phyloP scores from a whole-genome alignment of 2,797 vertebrate genomes.

The Labroides dimidiatus region DNA sequence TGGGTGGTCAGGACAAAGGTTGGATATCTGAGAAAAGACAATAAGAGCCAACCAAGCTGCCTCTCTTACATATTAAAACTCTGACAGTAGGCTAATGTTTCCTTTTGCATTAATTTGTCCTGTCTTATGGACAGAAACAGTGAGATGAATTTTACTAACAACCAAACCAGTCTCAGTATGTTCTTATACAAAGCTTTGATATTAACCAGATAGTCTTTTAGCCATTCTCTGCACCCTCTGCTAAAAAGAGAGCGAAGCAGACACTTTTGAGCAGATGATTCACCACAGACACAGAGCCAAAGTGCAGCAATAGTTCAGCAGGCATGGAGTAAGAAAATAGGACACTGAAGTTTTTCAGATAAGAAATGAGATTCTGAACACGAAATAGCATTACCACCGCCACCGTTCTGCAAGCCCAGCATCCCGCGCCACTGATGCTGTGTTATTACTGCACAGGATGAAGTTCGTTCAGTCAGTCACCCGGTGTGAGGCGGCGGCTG shows the following conservation, averaged over 20 bases:
- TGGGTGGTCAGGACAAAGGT: no score
- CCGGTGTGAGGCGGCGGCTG: slow-evolving; percentile 67
- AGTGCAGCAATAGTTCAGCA: slow-evolving; percentile 15
- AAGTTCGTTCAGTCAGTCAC: slow-evolving; percentile 69
- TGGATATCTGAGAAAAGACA: no score
- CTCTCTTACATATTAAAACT: background rate
- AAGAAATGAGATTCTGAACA: slow-evolving; percentile 48
- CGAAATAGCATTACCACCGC: slow-evolving; percentile 57
- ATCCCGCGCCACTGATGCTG: slow-evolving; percentile 47
- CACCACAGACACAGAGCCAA: slow-evolving; percentile 7
- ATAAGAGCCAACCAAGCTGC: background rate
- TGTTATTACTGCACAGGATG: slow-evolving; percentile 71
- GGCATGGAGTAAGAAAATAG: slow-evolving; percentile 22
- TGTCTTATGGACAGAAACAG: background rate
- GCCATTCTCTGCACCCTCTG: background rate
- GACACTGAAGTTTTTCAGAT: slow-evolving; percentile 42
- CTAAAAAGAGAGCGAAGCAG: background rate
- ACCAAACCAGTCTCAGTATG: background rate
- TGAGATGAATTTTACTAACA: background rate
- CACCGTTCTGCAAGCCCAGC: slow-evolving; percentile 51
- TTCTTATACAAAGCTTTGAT: slow-evolving; percentile 13
- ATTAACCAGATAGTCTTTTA: slow-evolving; percentile 4
- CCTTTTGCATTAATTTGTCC: background rate
- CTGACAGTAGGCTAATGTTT: background rate
- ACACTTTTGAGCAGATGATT: slow-evolving; percentile 23